These are phyloP conservation scores for Eristalis pertinax DNA, from an alignment of 2,888 invertebrate species.

Conservation along the genomic window DNA sequence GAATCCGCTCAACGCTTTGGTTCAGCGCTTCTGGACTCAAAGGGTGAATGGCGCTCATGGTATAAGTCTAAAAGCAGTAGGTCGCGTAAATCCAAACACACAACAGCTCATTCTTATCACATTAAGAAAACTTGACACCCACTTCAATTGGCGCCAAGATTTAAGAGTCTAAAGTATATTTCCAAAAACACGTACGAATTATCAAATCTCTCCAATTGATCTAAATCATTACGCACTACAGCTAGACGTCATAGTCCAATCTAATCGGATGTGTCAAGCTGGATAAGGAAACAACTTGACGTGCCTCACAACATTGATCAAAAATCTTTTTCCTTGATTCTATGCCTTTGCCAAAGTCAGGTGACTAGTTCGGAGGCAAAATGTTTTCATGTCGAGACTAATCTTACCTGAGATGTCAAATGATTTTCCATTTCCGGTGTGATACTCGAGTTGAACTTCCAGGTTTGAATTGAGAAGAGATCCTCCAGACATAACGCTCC, in stretches of 20 bases:
- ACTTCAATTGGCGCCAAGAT: neutral
- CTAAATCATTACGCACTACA: neutral
- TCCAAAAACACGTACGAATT: neutral
- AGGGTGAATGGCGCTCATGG: too few species aligned
- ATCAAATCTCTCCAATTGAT: neutral
- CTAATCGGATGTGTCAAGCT: neutral
- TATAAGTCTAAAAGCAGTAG: too few species aligned
- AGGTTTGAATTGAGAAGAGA: slow-evolving; percentile 85
- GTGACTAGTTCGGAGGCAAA: neutral
- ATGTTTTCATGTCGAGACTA: neutral
- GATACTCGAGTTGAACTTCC: slow-evolving; percentile 86
- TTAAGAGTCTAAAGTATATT: neutral
- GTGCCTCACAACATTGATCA: neutral
- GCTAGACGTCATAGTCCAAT: neutral
- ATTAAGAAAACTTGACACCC: too few species aligned
- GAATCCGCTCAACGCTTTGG: too few species aligned
- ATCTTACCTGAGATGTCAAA: slow-evolving; percentile 82
- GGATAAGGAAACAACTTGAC: neutral
- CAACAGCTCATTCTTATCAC: too few species aligned
- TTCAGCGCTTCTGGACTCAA: too few species aligned
- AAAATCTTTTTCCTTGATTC: neutral
- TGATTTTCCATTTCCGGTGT: slow-evolving; percentile 83
- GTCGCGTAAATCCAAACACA: too few species aligned
- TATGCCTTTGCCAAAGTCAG: neutral
- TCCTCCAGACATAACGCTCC: slow-evolving; percentile 87